A percentile compares a stretch with the other conserved stretches of the same genome.
phyloP scores from a whole-genome alignment of 2,113 vertebrate species.

The Grammomys surdaster region DNA sequence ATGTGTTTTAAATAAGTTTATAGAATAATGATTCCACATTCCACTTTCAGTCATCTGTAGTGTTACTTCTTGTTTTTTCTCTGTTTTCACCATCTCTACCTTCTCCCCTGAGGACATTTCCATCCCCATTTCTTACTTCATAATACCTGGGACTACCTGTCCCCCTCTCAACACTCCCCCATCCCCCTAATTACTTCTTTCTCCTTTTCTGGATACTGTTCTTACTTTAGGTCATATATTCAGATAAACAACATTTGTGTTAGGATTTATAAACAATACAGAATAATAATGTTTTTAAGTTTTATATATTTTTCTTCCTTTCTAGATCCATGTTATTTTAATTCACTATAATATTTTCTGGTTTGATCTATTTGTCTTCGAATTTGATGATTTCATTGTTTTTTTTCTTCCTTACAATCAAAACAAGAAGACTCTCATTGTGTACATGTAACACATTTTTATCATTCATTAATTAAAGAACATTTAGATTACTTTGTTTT shows the following conservation, averaged over 20 bases:
- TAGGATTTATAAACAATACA: neutral
- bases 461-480: neutral
- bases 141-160: too few species aligned
- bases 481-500: neutral
- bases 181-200: neutral
- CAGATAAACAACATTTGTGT: neutral
- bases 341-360: neutral
- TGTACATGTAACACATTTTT: neutral
- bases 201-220: neutral
- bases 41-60: neutral
- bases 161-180: neutral
- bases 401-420: neutral
- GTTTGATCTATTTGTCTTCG: neutral
- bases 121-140: neutral
- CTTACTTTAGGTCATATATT: neutral
- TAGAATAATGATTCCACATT: neutral
- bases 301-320: neutral
- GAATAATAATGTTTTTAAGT: too few species aligned
- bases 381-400: neutral
- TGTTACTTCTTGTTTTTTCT: neutral
- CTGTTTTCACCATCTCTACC: neutral
- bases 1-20: neutral
- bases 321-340: neutral
- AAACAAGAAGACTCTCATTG: neutral
- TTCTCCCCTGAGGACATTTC: neutral